These are phyloP conservation scores for Strigamia crassipes DNA, from an alignment of 2,888 invertebrate genomes.

Conservation along the genomic window DNA sequence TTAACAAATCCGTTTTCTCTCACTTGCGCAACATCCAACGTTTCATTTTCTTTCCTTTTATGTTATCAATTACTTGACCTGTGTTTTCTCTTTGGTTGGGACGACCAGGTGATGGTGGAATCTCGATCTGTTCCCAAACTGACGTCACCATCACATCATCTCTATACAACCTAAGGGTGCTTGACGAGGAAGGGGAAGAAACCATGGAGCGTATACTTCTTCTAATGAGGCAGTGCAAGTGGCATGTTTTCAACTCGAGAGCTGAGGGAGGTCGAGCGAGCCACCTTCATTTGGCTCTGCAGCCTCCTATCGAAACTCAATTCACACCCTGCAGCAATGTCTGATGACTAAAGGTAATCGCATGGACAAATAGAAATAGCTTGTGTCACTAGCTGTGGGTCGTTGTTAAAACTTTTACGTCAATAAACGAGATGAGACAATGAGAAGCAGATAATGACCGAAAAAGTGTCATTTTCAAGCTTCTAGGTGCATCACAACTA, in stretches of 20 bases:
- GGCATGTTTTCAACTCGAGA: constrained; percentile 36
- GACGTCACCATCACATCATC: constrained; percentile 22
- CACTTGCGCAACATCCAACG: not conserved
- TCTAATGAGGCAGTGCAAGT: constrained; percentile 42
- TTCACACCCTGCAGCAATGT: constrained; percentile 30
- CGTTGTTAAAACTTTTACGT: constrained; percentile 1
- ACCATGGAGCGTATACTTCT: constrained; percentile 40
- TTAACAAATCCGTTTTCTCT: not conserved
- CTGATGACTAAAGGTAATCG: constrained; percentile 35
- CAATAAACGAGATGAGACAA: not conserved
- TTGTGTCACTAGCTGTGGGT: not conserved
- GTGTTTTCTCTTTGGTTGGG: not conserved
- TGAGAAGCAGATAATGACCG: not conserved
- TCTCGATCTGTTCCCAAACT: not conserved
- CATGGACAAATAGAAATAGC: constrained; percentile 32
- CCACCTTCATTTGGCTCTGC: constrained; percentile 34
- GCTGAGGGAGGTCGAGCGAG: constrained; percentile 38
- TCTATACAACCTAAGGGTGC: not conserved
- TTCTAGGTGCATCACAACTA: too few species aligned
- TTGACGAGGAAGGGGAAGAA: constrained; percentile 31
- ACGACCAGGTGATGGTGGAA: not conserved
- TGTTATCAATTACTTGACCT: not conserved
- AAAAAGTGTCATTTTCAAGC: not conserved
- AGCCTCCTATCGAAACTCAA: constrained; percentile 32
- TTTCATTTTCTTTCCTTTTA: not conserved